These are phyloP conservation scores for Penelope pileata DNA, from an alignment of 2,113 vertebrate species.

Conservation along the genomic window DNA sequence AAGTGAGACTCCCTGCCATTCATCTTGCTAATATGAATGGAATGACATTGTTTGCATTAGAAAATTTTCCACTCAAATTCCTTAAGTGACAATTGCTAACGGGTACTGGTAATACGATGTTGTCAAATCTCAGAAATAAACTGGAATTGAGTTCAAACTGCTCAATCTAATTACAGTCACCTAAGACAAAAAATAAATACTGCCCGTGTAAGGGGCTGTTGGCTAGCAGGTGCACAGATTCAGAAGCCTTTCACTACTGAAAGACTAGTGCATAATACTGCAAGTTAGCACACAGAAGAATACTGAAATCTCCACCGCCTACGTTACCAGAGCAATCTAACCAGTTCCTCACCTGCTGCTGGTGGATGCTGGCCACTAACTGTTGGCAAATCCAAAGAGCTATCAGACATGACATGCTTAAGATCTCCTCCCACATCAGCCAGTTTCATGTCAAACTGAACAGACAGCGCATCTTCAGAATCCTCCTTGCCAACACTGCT, in stretches of 20 bases:
- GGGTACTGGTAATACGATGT: constrained; percentile 18
- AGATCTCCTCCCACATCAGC: constrained; percentile 96
- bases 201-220: constrained; percentile 49
- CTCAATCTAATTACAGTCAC: constrained; percentile 43
- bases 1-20: background rate
- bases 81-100: constrained; percentile 9
- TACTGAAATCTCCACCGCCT: constrained; percentile 38
- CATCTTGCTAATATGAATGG: background rate
- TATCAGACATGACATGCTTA: constrained; percentile 99
- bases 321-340: constrained; percentile 96
- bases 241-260: constrained; percentile 29
- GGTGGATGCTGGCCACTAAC: constrained; percentile 96
- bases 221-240: constrained; percentile 47
- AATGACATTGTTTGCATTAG: background rate
- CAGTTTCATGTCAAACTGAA: constrained; percentile 99
- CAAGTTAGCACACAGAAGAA: constrained; percentile 44
- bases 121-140: constrained; percentile 50
- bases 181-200: constrained; percentile 38
- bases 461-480: constrained; percentile 95
- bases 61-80: background rate
- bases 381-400: constrained; percentile 98
- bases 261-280: constrained; percentile 65
- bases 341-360: constrained; percentile 99
- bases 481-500: constrained; percentile 97
- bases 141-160: constrained; percentile 33